phyloP scores from a whole-genome alignment of 2,113 vertebrate species.

The Brachyhypopomus gauderio region DNA sequence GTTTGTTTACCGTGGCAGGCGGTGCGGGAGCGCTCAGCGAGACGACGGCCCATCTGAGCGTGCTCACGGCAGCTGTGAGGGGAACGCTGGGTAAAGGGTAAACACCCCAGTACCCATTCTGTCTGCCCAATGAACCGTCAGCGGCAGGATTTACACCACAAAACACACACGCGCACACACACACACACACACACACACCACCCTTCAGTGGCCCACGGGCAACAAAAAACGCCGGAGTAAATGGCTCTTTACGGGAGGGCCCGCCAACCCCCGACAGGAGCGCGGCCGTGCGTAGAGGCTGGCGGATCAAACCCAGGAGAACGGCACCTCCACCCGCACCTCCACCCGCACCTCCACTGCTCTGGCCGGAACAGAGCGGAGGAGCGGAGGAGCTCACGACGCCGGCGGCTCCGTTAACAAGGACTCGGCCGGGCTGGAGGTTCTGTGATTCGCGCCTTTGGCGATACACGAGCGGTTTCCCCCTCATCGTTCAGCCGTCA shows the following conservation, averaged over 20 bases:
- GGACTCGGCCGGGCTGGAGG: background rate
- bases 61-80: constrained; percentile 75
- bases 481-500: background rate
- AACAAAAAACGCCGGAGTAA: constrained; percentile 66
- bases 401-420: background rate
- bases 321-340: background rate
- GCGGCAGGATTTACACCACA: constrained; percentile 86
- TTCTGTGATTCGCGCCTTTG: background rate
- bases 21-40: constrained; percentile 73
- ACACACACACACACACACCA: constrained; percentile 29
- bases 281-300: constrained; percentile 61
- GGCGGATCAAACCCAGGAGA: constrained; percentile 44
- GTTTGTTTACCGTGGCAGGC: constrained; percentile 77
- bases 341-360: background rate
- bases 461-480: background rate
- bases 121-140: constrained; percentile 81
- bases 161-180: constrained; percentile 62
- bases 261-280: constrained; percentile 61
- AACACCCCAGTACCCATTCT: constrained; percentile 85
- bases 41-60: constrained; percentile 82
- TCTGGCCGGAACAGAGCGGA: background rate
- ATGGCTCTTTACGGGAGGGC: constrained; percentile 61
- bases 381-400: background rate
- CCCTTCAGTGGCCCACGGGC: constrained; percentile 13
- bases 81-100: constrained; percentile 86